These are phyloP conservation scores for Temnothorax nylanderi DNA, from an alignment of 1,140 invertebrate genomes.

Conservation along the genomic window DNA sequence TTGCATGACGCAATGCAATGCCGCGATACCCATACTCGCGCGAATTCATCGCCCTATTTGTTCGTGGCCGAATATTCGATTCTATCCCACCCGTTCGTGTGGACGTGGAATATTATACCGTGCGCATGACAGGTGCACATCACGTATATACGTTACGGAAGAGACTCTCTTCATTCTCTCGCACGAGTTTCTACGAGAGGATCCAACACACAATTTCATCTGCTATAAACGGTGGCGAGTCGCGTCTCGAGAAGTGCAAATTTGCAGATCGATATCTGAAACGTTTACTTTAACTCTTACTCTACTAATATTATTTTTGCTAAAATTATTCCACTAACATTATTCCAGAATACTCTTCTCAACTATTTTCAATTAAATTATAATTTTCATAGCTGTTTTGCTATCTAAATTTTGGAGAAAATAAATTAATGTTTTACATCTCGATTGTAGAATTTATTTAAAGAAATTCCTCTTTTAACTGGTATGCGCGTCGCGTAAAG, in stretches of 20 bases:
- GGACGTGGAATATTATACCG: constrained; percentile 39
- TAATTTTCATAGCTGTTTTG: neutral
- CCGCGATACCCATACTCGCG: neutral
- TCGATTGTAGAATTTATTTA: neutral
- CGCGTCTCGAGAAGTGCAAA: constrained; percentile 29
- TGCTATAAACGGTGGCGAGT: constrained; percentile 35
- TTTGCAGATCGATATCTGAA: neutral
- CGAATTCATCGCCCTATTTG: constrained; percentile 25
- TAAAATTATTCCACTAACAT: neutral
- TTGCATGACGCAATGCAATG: constrained; percentile 18
- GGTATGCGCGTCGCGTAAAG: neutral
- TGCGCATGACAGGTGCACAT: constrained; percentile 68
- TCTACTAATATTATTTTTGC: neutral
- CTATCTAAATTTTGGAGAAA: neutral
- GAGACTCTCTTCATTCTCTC: constrained; percentile 57
- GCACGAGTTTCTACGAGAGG: constrained; percentile 29
- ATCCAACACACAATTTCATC: constrained; percentile 63
- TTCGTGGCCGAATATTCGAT: constrained; percentile 14
- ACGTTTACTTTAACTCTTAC: neutral
- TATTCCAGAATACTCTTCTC: neutral
- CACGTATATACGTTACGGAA: constrained; percentile 38
- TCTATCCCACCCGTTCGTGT: neutral
- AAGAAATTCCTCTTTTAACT: neutral
- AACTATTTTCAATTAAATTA: neutral
- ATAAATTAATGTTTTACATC: neutral